Evolutionary conservation across 2,113 vertebrate genomes (phyloP).

Genomic region (Puntigrus tetrazona): DNA sequence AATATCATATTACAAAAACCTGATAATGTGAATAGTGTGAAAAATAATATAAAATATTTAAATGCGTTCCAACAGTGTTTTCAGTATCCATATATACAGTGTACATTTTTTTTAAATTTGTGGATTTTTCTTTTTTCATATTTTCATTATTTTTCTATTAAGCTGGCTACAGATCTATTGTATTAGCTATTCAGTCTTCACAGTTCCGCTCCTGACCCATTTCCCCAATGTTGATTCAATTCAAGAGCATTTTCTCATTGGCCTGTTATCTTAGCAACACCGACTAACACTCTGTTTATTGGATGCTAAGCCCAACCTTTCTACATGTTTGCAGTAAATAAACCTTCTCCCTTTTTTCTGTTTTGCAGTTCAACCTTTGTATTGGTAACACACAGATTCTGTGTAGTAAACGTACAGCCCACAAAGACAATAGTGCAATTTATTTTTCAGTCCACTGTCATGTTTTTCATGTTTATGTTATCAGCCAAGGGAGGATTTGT

Average conservation of each 20-base stretch:
- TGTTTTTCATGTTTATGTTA: conserved; percentile 26
- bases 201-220: neutral
- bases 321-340: neutral
- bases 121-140: neutral
- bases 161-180: neutral
- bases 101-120: neutral
- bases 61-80: too few relatives aligned
- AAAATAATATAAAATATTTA: too few relatives aligned
- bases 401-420: neutral
- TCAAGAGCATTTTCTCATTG: neutral
- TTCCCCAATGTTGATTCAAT: neutral
- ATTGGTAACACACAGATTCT: neutral
- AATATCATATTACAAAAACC: neutral
- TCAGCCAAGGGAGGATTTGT: conserved; percentile 26
- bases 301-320: neutral
- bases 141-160: neutral
- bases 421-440: neutral
- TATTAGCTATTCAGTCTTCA: neutral
- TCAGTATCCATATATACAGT: too few relatives aligned
- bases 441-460: neutral
- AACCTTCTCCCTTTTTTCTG: neutral
- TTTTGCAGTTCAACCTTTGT: neutral
- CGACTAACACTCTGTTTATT: neutral
- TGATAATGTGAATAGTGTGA: too few relatives aligned
- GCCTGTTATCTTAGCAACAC: neutral